phyloP scores from a whole-genome alignment of 2,888 invertebrate species.

The Coenonympha glycerion region DNA sequence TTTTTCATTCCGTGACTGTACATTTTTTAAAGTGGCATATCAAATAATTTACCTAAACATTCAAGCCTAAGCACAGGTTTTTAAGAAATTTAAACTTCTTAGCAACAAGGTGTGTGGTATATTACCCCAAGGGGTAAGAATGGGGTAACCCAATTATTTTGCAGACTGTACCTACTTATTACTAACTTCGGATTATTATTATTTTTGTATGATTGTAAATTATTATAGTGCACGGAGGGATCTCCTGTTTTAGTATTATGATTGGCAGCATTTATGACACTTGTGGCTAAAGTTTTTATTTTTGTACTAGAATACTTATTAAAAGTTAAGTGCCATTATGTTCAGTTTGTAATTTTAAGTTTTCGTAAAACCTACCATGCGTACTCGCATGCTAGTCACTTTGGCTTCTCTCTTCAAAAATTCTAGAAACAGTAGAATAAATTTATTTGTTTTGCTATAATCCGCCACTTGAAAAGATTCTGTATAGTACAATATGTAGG shows the following conservation, averaged over 20 bases:
- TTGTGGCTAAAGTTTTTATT: slow-evolving; percentile 16
- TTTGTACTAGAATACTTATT: slow-evolving; percentile 27
- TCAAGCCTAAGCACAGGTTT: too few relatives aligned
- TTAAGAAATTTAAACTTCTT: too few relatives aligned
- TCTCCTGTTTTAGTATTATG: slow-evolving; percentile 24
- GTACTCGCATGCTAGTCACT: slow-evolving; percentile 17
- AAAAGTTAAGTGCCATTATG: slow-evolving; percentile 42
- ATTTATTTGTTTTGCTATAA: too few relatives aligned
- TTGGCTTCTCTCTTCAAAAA: slow-evolving; percentile 14
- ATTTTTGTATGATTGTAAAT: slow-evolving; percentile 38
- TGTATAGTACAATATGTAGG: too few relatives aligned
- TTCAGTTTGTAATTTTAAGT: slow-evolving; percentile 28
- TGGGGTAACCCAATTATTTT: too few relatives aligned
- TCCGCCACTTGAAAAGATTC: too few relatives aligned
- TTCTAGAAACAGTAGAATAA: slow-evolving; percentile 1
- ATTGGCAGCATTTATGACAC: slow-evolving; percentile 38
- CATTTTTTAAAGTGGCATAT: too few relatives aligned
- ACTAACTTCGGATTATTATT: slow-evolving; percentile 24
- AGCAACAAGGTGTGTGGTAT: too few relatives aligned
- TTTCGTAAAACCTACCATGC: slow-evolving; percentile 21
- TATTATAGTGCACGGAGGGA: slow-evolving; percentile 24
- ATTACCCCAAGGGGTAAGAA: too few relatives aligned
- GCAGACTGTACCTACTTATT: slow-evolving; percentile 30
- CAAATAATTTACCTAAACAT: too few relatives aligned
- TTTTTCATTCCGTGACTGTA: too few relatives aligned